phyloP scores from a whole-genome alignment of 2,797 vertebrate species.

The Limosa lapponica region DNA sequence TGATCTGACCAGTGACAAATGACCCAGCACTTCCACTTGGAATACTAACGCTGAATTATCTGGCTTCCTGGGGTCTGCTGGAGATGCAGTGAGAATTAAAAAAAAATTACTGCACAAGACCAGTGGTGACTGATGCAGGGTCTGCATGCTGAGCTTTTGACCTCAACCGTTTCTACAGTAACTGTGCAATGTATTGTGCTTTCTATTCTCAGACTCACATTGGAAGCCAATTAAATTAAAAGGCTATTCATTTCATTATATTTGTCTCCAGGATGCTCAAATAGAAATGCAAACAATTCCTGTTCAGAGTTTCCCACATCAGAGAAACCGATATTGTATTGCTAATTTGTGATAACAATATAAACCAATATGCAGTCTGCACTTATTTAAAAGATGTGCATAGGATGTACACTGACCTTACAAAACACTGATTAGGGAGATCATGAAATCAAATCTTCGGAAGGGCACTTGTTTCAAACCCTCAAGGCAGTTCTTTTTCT shows the following conservation, averaged over 20 bases:
- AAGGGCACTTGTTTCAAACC: constrained; percentile 9
- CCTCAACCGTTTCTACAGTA: constrained; percentile 68
- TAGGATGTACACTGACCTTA: background rate
- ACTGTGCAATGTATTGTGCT: constrained; percentile 58
- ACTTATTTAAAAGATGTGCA: background rate
- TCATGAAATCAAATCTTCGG: background rate
- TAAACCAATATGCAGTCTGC: constrained; percentile 24
- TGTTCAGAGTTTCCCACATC: constrained; percentile 55
- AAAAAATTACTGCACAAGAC: constrained; percentile 42
- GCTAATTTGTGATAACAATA: constrained; percentile 40
- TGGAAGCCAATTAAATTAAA: constrained; percentile 82
- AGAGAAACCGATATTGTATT: constrained; percentile 50
- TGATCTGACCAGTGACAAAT: constrained; percentile 53
- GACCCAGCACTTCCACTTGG: constrained; percentile 27
- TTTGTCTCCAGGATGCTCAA: constrained; percentile 70
- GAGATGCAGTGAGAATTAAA: constrained; percentile 46
- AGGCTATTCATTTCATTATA: constrained; percentile 75
- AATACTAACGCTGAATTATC: constrained; percentile 41
- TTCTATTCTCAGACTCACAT: constrained; percentile 66
- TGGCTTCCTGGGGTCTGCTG: constrained; percentile 46
- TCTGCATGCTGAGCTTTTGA: constrained; percentile 43
- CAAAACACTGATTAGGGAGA: constrained; percentile 36
- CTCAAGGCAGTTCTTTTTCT: constrained; percentile 26
- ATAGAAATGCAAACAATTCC: constrained; percentile 73
- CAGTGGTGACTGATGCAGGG: background rate